phyloP scores from a whole-genome alignment of 2,797 vertebrate species.

The Channa striata region DNA sequence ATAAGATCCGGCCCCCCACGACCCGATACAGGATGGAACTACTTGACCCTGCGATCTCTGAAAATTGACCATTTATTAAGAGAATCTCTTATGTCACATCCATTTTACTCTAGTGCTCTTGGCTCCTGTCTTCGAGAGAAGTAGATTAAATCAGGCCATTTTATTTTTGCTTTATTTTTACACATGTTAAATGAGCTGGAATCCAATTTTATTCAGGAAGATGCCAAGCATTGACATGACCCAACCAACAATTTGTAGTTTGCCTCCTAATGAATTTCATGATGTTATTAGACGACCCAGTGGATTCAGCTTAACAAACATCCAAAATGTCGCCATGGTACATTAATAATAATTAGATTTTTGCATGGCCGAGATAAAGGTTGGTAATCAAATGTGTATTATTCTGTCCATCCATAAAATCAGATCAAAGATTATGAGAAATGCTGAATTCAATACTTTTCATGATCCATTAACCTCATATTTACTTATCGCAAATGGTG shows the following conservation, averaged over 20 bases:
- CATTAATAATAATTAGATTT: slow-evolving; percentile 71
- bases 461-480: slow-evolving; percentile 72
- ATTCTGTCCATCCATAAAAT: slow-evolving; percentile 77
- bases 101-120: not conserved
- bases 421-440: slow-evolving; percentile 75
- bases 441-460: slow-evolving; percentile 71
- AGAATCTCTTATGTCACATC: too few species aligned
- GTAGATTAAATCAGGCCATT: slow-evolving; percentile 3
- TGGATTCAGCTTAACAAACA: slow-evolving; percentile 42
- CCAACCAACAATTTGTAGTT: slow-evolving; percentile 34
- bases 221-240: slow-evolving; percentile 35
- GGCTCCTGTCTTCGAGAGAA: slow-evolving; percentile 2
- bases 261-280: slow-evolving; percentile 39
- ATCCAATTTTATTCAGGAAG: slow-evolving; percentile 25
- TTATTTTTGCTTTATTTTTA: not conserved
- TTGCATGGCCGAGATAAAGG: slow-evolving; percentile 47
- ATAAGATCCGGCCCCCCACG: too few species aligned
- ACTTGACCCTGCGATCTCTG: too few species aligned
- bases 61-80: too few species aligned
- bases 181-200: not conserved
- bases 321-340: slow-evolving; percentile 57
- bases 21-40: too few species aligned
- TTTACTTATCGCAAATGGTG: slow-evolving; percentile 53
- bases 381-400: slow-evolving; percentile 67
- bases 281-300: slow-evolving; percentile 43